phyloP scores from a whole-genome alignment of 2,113 vertebrate species.

The Embiotoca jacksoni region DNA sequence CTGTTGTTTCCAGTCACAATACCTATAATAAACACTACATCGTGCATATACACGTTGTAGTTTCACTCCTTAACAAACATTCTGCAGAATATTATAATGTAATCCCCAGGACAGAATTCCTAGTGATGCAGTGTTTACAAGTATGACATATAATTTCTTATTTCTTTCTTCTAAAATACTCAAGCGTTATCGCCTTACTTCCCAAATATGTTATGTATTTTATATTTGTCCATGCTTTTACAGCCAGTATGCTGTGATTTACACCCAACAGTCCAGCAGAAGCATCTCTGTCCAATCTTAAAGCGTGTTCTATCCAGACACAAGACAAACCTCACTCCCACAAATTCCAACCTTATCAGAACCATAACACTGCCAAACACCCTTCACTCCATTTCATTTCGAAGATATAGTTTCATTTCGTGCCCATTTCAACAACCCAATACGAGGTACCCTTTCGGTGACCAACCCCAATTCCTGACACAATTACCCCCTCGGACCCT shows the following conservation, averaged over 20 bases:
- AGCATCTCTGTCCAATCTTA: conserved; percentile 38
- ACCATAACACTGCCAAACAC: conserved; percentile 13
- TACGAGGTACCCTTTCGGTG: conserved; percentile 11
- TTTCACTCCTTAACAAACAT: too few relatives aligned
- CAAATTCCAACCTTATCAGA: conserved; percentile 43
- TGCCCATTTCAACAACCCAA: conserved; percentile 31
- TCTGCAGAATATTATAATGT: too few relatives aligned
- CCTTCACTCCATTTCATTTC: conserved; percentile 19
- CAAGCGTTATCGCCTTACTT: too few relatives aligned
- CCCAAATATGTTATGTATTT: too few relatives aligned
- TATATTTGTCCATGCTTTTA: background rate
- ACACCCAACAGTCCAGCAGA: conserved; percentile 14
- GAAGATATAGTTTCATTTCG: conserved; percentile 11
- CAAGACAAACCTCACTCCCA: conserved; percentile 16
- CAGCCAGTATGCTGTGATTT: background rate
- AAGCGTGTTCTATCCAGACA: conserved; percentile 19
- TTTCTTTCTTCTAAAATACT: too few relatives aligned
- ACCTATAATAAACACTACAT: too few relatives aligned
- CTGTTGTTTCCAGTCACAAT: too few relatives aligned
- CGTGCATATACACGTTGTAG: too few relatives aligned
- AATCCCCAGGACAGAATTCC: too few relatives aligned
- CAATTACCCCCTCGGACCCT: conserved; percentile 63
- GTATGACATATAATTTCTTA: too few relatives aligned
- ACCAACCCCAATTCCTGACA: conserved; percentile 69
- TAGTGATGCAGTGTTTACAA: too few relatives aligned